Evolutionary conservation across 1,140 invertebrate genomes (phyloP).

Genomic region (Melitaea cinxia): DNA sequence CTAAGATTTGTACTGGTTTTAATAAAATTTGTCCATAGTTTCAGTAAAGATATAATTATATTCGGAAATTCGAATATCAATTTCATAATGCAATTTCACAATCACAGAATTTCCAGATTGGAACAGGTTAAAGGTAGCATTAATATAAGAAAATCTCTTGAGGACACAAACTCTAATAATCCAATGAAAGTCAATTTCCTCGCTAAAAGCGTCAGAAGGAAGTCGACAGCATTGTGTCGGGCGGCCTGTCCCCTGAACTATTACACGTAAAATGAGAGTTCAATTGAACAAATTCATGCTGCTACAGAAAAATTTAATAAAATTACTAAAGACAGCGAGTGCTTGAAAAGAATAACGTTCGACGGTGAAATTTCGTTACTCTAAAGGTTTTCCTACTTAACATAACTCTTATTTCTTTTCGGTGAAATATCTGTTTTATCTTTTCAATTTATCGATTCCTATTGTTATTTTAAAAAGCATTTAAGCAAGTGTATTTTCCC

Average conservation of each 20-base stretch:
- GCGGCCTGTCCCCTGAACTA: conserved; percentile 38
- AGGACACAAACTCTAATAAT: conserved; percentile 31
- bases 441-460: no score
- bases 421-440: no score
- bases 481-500: no score
- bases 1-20: no score
- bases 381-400: no score
- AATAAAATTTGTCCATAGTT: no score
- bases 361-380: no score
- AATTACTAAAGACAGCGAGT: not conserved
- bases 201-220: conserved; percentile 33
- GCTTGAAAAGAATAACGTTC: not conserved
- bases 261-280: conserved; percentile 41
- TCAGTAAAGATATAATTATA: no score
- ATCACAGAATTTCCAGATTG: conserved; percentile 5
- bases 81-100: conserved; percentile 1
- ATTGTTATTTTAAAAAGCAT: no score
- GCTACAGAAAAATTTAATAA: conserved; percentile 19
- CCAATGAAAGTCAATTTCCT: conserved; percentile 57
- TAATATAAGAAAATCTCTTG: conserved; percentile 21
- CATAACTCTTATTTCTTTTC: no score
- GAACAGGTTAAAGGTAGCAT: conserved; percentile 22
- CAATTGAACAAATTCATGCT: conserved; percentile 31
- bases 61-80: no score
- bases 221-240: conserved; percentile 39